Conservation (phyloP, 1,140 invertebrate species). For the Formica exsecta region DNA sequence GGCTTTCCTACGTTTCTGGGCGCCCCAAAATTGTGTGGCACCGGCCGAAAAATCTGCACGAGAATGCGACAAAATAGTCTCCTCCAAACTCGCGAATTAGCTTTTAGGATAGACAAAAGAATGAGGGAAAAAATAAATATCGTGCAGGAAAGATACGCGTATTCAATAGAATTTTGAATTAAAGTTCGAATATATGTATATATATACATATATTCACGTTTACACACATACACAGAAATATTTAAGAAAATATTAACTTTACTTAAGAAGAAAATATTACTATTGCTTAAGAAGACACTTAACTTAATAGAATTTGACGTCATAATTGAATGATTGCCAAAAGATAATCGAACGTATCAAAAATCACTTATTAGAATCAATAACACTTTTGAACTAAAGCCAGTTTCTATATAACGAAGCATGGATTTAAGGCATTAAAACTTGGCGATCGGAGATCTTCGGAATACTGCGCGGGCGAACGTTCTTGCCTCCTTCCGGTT, state of each 20-base stretch:
- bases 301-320: not conserved
- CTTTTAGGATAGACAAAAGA: not conserved
- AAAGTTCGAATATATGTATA: too few relatives aligned
- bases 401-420: conserved; percentile 20
- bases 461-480: not conserved
- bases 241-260: not conserved
- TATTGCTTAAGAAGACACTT: not conserved
- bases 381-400: not conserved
- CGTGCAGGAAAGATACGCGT: not conserved
- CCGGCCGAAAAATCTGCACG: not conserved
- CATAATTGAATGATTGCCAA: too few relatives aligned
- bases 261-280: too few relatives aligned
- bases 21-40: not conserved
- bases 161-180: not conserved
- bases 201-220: too few relatives aligned
- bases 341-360: not conserved
- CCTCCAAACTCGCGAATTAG: not conserved
- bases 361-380: conserved; percentile 30
- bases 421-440: conserved; percentile 6
- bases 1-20: not conserved
- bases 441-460: not conserved
- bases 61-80: not conserved
- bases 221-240: not conserved
- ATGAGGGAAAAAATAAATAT: not conserved
- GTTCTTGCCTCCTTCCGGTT: not conserved